Percentiles rank a stretch among this genome's conserved stretches.
These are phyloP conservation scores for Dipodomys stephensi DNA, from an alignment of 2,113 vertebrate genomes.

Conservation along the genomic window DNA sequence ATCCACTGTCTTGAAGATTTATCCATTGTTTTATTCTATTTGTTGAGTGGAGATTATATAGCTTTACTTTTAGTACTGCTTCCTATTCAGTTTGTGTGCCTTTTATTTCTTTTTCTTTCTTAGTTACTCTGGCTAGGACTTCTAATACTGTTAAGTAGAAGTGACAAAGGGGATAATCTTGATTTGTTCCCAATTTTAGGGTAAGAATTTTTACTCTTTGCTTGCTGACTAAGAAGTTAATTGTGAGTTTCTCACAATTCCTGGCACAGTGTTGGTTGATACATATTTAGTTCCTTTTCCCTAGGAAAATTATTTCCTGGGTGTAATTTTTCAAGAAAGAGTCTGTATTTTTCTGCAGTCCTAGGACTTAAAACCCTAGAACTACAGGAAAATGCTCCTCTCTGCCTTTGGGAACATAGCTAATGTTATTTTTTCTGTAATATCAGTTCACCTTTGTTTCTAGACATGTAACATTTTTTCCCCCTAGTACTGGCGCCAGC, in stretches of 20 bases:
- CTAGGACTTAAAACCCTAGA: too few relatives aligned
- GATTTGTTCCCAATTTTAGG: neutral
- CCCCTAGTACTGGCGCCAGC: too few relatives aligned
- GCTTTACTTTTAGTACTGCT: neutral
- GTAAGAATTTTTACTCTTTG: neutral
- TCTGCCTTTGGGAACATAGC: too few relatives aligned
- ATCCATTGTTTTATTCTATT: neutral
- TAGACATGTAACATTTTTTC: too few relatives aligned
- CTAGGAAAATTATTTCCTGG: too few relatives aligned
- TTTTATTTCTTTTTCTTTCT: neutral
- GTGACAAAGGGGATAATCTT: neutral
- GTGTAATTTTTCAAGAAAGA: neutral
- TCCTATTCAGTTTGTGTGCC: neutral
- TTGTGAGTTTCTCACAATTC: neutral
- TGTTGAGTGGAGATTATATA: neutral
- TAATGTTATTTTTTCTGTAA: fast-evolving
- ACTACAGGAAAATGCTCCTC: too few relatives aligned
- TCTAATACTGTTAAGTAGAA: neutral
- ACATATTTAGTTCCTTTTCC: neutral
- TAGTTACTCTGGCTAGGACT: neutral
- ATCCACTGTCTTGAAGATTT: neutral
- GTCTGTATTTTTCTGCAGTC: neutral
- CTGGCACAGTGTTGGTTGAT: neutral
- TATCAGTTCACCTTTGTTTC: neutral
- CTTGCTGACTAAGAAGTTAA: too few relatives aligned